phyloP scores from a whole-genome alignment of 2,797 vertebrate species.

The Xyrichtys novacula region DNA sequence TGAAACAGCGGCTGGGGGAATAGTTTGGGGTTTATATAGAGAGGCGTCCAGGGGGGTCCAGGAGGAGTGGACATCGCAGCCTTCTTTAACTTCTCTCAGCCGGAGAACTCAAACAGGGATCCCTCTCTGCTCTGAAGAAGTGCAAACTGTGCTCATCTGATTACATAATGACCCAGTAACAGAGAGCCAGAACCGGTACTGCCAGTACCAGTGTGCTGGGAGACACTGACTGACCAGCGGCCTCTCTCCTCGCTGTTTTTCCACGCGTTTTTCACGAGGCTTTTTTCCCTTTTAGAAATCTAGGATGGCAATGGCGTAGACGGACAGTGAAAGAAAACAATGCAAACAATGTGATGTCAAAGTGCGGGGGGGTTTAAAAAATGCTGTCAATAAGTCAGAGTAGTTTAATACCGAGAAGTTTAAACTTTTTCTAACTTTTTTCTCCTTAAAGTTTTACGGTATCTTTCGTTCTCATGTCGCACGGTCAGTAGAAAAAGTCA shows the following conservation, averaged over 20 bases:
- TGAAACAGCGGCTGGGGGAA: conserved; percentile 69
- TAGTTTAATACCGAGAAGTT: conserved; percentile 27
- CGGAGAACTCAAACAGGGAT: conserved; percentile 55
- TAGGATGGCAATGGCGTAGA: conserved; percentile 36
- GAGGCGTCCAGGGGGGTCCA: conserved; percentile 57
- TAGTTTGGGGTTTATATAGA: conserved; percentile 75
- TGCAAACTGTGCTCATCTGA: conserved; percentile 50
- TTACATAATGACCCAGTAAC: conserved; percentile 82
- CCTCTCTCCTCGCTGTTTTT: conserved; percentile 13
- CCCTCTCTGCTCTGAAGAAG: conserved; percentile 46
- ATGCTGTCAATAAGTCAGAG: conserved; percentile 48
- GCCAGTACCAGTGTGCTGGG: conserved; percentile 72
- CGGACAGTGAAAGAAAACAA: conserved; percentile 3
- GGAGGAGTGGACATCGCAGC: conserved; percentile 66
- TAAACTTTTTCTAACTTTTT: neutral
- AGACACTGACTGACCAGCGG: conserved; percentile 48
- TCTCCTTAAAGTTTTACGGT: neutral
- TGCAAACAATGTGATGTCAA: conserved; percentile 45
- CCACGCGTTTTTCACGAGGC: neutral
- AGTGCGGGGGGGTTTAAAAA: conserved; percentile 20
- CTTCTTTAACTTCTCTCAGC: conserved; percentile 59
- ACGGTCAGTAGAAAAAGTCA: conserved; percentile 24
- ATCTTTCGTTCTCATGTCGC: conserved; percentile 27
- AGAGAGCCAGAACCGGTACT: conserved; percentile 70
- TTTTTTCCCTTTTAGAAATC: conserved; percentile 10